Conservation (phyloP, 2,888 invertebrate species). For the Ennomos quercinarius region DNA sequence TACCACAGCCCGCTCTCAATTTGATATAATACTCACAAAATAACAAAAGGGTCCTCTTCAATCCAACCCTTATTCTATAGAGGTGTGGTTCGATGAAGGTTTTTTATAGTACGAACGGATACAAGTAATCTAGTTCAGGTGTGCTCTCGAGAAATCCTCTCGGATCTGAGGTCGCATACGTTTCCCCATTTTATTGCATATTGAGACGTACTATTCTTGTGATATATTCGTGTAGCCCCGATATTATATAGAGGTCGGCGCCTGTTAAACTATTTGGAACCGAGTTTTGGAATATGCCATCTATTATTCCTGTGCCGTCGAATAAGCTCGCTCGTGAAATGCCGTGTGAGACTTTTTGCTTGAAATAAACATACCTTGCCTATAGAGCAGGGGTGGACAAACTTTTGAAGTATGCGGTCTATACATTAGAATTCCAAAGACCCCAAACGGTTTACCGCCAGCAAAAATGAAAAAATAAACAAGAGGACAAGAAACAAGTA, state of each 20-base stretch:
- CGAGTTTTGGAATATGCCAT: conserved; percentile 48
- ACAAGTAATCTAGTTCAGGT: conserved; percentile 82
- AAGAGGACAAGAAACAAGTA: no score
- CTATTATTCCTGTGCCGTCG: conserved; percentile 41
- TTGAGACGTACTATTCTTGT: conserved; percentile 79
- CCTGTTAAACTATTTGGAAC: conserved; percentile 64
- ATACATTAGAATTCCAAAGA: no score
- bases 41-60: conserved; percentile 69
- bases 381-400: no score
- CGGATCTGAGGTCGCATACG: conserved; percentile 76
- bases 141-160: conserved; percentile 75
- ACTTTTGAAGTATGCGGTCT: no score
- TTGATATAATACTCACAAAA: conserved; percentile 63
- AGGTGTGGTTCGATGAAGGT: conserved; percentile 71
- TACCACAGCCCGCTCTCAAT: conserved; percentile 60
- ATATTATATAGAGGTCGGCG: conserved; percentile 62
- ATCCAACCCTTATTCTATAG: conserved; percentile 65
- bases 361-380: conserved; percentile 7
- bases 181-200: conserved; percentile 81
- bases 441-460: no score
- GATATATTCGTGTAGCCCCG: conserved; percentile 65
- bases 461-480: no score
- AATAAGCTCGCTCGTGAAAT: conserved; percentile 17
- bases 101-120: conserved; percentile 74
- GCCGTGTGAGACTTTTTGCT: conserved; percentile 9